Percentiles rank a stretch among this genome's conserved stretches.
Conservation (phyloP, 2,888 invertebrate species). For the Tipula helvola region DNA sequence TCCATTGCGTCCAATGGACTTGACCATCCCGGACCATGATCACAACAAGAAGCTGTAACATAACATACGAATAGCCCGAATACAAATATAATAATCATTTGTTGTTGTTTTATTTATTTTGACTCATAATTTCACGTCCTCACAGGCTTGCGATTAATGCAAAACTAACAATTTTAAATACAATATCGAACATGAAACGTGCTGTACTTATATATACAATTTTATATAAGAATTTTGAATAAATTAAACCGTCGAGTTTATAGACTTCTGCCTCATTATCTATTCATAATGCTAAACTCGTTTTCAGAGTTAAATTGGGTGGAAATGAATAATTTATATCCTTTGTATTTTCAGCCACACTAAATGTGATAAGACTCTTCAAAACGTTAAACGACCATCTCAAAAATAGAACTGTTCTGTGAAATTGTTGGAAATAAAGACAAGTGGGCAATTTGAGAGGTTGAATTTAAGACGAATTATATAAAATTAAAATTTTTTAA, state of each 20-base stretch:
- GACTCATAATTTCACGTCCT: not conserved
- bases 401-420: slow-evolving; percentile 73
- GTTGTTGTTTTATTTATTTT: not conserved
- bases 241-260: not conserved
- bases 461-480: not conserved
- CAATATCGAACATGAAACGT: not conserved
- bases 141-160: not conserved
- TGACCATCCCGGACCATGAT: slow-evolving; percentile 59
- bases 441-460: not conserved
- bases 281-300: no score
- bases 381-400: slow-evolving; percentile 67
- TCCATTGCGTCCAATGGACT: slow-evolving; percentile 72
- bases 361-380: slow-evolving; percentile 37
- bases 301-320: not conserved
- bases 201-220: not conserved
- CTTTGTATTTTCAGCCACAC: not conserved
- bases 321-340: not conserved
- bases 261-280: no score
- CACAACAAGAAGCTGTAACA: slow-evolving; percentile 23
- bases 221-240: no score
- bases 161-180: not conserved
- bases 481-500: not conserved
- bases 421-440: not conserved
- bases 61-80: not conserved
- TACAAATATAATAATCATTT: not conserved